These are phyloP conservation scores for Cylas formicarius DNA, from an alignment of 1,140 invertebrate species.

Conservation along the genomic window DNA sequence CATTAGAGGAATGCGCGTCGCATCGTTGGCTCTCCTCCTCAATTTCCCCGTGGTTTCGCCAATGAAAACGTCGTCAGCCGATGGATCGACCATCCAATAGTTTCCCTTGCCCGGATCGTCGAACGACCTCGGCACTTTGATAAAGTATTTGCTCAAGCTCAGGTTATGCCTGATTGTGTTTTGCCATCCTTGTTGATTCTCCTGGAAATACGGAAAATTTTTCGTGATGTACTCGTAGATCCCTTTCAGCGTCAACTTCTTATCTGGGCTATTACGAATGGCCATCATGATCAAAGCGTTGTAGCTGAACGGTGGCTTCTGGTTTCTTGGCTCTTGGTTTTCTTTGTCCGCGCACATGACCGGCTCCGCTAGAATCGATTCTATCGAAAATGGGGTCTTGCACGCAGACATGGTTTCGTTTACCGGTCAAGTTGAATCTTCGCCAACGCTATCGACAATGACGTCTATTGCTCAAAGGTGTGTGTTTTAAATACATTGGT, in stretches of 20 bases:
- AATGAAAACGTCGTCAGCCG: slow-evolving; percentile 95
- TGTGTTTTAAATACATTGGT: no score
- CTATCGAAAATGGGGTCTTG: slow-evolving; percentile 65
- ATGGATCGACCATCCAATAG: slow-evolving; percentile 93
- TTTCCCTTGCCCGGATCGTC: slow-evolving; percentile 92
- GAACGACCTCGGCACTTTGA: slow-evolving; percentile 90
- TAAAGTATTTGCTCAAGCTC: slow-evolving; percentile 97
- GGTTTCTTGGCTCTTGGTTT: no score
- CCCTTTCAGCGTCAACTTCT: slow-evolving; percentile 90
- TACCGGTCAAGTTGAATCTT: no score
- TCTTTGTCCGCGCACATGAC: slow-evolving; percentile 43
- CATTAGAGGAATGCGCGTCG: slow-evolving; percentile 72
- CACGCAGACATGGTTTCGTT: no score
- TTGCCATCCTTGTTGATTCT: slow-evolving; percentile 98
- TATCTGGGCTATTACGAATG: slow-evolving; percentile 87
- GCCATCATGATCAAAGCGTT: slow-evolving; percentile 99
- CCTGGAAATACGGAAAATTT: slow-evolving; percentile 94
- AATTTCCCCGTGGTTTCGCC: slow-evolving; percentile 94
- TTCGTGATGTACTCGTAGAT: slow-evolving; percentile 99
- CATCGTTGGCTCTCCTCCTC: slow-evolving; percentile 75
- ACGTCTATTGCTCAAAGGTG: no score
- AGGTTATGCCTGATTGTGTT: no score
- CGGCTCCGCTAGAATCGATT: slow-evolving; percentile 60
- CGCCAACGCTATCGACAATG: no score
- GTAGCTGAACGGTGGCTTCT: slow-evolving; percentile 95